phyloP scores from a whole-genome alignment of 2,113 vertebrate genomes.

The Hippotragus niger region DNA sequence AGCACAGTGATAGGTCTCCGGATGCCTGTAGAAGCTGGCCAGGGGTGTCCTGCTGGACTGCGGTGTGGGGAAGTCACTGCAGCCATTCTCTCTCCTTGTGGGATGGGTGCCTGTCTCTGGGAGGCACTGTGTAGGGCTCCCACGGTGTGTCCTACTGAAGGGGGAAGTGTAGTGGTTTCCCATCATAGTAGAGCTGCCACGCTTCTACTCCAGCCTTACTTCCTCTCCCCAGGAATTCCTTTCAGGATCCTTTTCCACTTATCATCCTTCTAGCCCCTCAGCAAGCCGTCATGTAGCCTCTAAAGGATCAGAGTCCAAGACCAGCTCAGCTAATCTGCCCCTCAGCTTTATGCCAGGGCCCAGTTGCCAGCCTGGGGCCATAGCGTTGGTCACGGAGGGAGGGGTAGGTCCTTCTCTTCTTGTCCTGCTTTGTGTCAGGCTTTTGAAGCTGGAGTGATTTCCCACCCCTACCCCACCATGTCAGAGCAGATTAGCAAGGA shows the following conservation, averaged over 20 bases:
- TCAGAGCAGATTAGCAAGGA: neutral
- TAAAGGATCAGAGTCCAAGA: neutral
- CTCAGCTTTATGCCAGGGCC: neutral
- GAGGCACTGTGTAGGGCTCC: neutral
- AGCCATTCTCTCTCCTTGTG: neutral
- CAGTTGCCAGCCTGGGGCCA: neutral
- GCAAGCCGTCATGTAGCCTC: neutral
- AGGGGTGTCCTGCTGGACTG: neutral
- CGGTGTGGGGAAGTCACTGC: neutral
- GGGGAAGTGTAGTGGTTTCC: neutral
- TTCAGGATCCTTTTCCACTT: neutral
- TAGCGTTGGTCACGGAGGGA: neutral
- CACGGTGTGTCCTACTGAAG: neutral
- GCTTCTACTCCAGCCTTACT: neutral
- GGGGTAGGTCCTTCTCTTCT: neutral
- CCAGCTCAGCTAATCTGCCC: neutral
- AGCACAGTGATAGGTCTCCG: accelerated
- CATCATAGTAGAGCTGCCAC: neutral
- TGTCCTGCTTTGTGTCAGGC: neutral
- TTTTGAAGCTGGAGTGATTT: neutral
- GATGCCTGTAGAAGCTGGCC: neutral
- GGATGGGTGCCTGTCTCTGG: neutral
- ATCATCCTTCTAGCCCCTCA: neutral
- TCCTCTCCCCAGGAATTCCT: neutral
- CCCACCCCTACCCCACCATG: neutral